Conservation (phyloP, 2,888 invertebrate genomes). For the Ischnura elegans region DNA sequence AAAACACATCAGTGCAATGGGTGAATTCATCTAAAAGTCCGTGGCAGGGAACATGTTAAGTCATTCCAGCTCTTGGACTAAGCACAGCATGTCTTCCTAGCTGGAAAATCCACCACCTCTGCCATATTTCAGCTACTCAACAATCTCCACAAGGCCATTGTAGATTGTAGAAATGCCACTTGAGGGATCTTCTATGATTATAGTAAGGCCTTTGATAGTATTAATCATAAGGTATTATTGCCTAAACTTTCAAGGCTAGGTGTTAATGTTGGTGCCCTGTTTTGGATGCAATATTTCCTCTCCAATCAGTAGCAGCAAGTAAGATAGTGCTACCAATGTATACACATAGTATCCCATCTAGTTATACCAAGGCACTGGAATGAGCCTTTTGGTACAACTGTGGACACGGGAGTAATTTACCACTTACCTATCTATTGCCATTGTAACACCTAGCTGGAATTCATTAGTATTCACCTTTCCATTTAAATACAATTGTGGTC, state of each 20-base stretch:
- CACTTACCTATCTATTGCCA: no score
- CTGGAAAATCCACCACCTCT: neutral
- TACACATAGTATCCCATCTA: no score
- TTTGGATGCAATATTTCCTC: neutral
- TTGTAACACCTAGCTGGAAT: no score
- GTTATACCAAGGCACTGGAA: no score
- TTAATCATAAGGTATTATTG: neutral
- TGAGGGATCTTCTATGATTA: conserved; percentile 52
- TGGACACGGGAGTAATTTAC: no score
- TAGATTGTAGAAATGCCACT: conserved; percentile 4
- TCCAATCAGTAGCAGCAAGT: neutral
- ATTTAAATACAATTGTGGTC: no score
- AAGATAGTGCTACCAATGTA: neutral
- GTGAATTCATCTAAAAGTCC: no score
- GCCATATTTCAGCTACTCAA: conserved; percentile 38
- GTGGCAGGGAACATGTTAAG: no score
- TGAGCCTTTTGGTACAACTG: no score
- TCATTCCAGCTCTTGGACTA: neutral
- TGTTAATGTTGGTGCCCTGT: neutral
- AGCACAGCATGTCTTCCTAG: conserved; percentile 23
- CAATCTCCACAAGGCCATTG: conserved; percentile 18
- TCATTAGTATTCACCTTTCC: no score
- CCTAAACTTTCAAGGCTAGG: neutral
- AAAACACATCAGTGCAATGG: no score
- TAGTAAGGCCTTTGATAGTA: conserved; percentile 48